phyloP scores from a whole-genome alignment of 1,140 invertebrate genomes.

The Paramacrobiotus metropolitanus region DNA sequence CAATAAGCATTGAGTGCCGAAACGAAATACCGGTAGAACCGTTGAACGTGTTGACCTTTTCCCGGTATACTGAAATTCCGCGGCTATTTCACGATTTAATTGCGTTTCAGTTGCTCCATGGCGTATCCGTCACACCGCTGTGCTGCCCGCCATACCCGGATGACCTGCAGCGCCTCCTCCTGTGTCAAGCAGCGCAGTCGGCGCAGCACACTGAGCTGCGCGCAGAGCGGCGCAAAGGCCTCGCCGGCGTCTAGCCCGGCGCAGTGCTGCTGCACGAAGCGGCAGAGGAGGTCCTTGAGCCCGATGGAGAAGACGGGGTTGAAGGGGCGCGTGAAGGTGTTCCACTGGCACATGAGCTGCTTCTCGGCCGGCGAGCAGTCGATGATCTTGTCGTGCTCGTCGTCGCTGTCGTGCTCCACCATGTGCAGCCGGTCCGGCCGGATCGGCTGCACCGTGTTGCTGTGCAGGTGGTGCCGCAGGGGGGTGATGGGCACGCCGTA shows the following conservation, averaged over 20 bases:
- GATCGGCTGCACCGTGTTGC: not conserved
- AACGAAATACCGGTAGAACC: too few relatives aligned
- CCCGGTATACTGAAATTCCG: too few relatives aligned
- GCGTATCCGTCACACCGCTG: too few relatives aligned
- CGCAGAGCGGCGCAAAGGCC: not conserved
- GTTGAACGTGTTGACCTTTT: too few relatives aligned
- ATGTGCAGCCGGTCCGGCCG: not conserved
- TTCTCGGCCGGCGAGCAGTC: not conserved
- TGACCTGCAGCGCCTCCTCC: not conserved
- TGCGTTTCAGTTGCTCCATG: too few relatives aligned
- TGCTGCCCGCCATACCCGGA: too few relatives aligned
- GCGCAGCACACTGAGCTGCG: not conserved
- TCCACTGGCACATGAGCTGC: not conserved
- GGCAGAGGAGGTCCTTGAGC: not conserved
- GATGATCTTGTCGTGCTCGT: not conserved
- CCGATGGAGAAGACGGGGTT: not conserved
- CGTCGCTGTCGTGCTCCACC: not conserved
- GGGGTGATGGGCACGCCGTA: constrained; percentile 1
- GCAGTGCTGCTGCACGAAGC: not conserved
- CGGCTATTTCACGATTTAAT: too few relatives aligned
- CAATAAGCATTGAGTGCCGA: too few relatives aligned
- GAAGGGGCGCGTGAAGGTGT: not conserved
- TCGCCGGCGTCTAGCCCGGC: not conserved
- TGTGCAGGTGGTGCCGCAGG: not conserved
- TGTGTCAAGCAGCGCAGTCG: not conserved